Evolutionary conservation across 2,888 invertebrate species (phyloP).

Genomic region (Melikaiella ostensackeni): DNA sequence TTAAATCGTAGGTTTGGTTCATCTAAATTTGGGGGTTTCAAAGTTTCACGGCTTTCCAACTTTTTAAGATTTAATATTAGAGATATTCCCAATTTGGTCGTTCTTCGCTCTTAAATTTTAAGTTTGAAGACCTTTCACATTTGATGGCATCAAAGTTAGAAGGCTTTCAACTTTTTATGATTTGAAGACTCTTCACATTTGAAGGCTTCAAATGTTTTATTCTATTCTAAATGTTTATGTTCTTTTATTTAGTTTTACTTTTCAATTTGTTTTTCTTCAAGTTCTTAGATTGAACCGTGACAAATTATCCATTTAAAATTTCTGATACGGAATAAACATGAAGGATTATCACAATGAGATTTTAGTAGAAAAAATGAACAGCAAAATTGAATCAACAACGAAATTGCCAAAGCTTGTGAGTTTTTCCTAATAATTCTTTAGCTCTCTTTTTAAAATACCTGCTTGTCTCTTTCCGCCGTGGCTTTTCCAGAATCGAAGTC

Average conservation of each 20-base stretch:
- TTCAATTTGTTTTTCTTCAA: too few relatives aligned
- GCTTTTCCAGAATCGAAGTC: conserved; percentile 88
- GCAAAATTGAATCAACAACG: background rate
- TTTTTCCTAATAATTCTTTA: background rate
- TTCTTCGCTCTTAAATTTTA: too few relatives aligned
- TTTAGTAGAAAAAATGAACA: background rate
- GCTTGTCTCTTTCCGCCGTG: conserved; percentile 93
- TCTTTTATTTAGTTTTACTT: too few relatives aligned
- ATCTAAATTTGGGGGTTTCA: too few relatives aligned
- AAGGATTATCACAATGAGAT: background rate
- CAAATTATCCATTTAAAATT: background rate
- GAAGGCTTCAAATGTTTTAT: too few relatives aligned
- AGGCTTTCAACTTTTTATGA: background rate
- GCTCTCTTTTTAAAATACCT: conserved; percentile 77
- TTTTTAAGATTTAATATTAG: too few relatives aligned
- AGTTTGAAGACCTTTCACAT: background rate
- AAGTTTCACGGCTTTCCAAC: too few relatives aligned
- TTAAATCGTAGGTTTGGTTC: too few relatives aligned
- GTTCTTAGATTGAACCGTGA: too few relatives aligned
- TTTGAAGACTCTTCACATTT: too few relatives aligned
- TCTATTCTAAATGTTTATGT: too few relatives aligned
- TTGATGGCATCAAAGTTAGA: background rate
- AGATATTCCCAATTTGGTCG: too few relatives aligned
- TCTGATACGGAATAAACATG: background rate
- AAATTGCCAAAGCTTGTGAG: background rate